Conservation (phyloP, 2,888 invertebrate genomes). For the Pristionchus fissidentatus region DNA sequence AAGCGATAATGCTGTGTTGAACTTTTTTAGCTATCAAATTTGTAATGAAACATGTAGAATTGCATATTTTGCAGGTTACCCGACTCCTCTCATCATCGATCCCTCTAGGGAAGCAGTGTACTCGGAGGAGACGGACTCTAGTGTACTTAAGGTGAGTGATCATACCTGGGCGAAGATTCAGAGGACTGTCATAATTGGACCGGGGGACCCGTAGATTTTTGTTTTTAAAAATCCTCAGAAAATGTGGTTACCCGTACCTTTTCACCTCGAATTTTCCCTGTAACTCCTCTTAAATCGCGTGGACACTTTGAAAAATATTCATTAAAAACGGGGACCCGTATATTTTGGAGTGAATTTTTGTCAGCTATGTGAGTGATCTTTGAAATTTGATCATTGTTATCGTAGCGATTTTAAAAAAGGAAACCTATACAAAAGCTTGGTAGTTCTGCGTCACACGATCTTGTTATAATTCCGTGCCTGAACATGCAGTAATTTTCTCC, state of each 20-base stretch:
- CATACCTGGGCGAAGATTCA: too few relatives aligned
- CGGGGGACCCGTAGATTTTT: too few relatives aligned
- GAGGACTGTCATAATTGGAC: too few relatives aligned
- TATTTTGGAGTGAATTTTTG: not conserved
- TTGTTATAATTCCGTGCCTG: not conserved
- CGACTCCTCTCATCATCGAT: slow-evolving; percentile 68
- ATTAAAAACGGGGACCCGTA: not conserved
- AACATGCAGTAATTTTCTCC: too few relatives aligned
- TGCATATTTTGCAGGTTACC: slow-evolving; percentile 61
- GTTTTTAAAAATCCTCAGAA: not conserved
- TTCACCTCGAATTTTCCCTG: too few relatives aligned
- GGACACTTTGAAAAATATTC: too few relatives aligned
- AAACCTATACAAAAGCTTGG: not conserved
- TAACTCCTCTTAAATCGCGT: too few relatives aligned
- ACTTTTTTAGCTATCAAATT: not conserved
- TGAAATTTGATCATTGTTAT: slow-evolving; percentile 11
- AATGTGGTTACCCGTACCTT: too few relatives aligned
- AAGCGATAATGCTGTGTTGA: too few relatives aligned
- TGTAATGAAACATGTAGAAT: not conserved
- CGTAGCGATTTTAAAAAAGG: too few relatives aligned
- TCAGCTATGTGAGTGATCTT: too few relatives aligned
- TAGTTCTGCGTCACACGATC: not conserved
- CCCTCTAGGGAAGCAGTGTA: slow-evolving; percentile 62
- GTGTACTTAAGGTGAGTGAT: slow-evolving; percentile 64
- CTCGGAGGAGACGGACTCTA: slow-evolving; percentile 58